Evolutionary conservation across 2,797 vertebrate species (phyloP).

Genomic region (Bryconaethiops microstoma): DNA sequence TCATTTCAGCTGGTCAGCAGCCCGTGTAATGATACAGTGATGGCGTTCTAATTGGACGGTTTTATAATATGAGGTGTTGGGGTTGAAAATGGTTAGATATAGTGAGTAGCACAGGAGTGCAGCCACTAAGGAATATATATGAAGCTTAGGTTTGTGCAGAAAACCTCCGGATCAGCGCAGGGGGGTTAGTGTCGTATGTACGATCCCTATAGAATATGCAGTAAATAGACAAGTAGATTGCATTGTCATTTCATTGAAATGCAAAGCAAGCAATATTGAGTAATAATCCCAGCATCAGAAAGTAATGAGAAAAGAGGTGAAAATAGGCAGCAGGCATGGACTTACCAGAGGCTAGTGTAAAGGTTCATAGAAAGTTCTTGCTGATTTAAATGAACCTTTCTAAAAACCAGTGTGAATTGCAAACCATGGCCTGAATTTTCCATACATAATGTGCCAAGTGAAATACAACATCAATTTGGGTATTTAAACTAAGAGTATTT

Average conservation of each 20-base stretch:
- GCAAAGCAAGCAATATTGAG: neutral
- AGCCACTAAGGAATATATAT: constrained; percentile 28
- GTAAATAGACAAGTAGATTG: neutral
- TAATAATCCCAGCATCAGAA: neutral
- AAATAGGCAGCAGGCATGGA: neutral
- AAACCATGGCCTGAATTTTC: neutral
- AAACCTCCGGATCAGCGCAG: neutral
- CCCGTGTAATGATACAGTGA: constrained; percentile 62
- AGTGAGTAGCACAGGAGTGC: constrained; percentile 12
- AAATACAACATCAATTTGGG: neutral
- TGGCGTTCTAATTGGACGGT: constrained; percentile 67
- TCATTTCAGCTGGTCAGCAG: constrained; percentile 68
- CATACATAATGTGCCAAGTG: neutral
- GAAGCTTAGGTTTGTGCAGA: neutral
- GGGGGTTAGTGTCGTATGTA: neutral
- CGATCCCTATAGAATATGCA: neutral
- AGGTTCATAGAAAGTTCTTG: neutral
- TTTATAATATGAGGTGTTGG: constrained; percentile 57
- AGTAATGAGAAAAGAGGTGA: neutral
- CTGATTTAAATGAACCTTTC: neutral
- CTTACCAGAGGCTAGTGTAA: neutral
- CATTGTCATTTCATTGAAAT: constrained; percentile 10
- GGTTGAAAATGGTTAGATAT: constrained; percentile 33
- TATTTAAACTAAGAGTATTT: neutral
- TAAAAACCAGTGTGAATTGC: neutral